Percentiles rank a stretch among this genome's conserved stretches.
Conservation (phyloP, 2,888 invertebrate genomes). For the Sturmia bella region DNA sequence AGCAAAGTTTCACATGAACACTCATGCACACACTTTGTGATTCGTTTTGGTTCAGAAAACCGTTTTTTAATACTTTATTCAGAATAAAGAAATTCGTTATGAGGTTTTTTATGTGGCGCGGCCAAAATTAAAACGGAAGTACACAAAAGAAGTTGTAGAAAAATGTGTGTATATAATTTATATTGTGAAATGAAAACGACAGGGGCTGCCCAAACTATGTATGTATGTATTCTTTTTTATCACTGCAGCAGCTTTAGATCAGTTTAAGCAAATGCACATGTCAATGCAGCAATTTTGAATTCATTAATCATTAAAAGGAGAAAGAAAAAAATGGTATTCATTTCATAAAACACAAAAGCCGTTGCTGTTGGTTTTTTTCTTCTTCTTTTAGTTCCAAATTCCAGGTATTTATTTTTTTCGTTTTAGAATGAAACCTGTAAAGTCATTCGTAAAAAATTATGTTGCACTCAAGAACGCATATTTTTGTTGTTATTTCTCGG, state of each 20-base stretch:
- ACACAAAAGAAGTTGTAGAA: slow-evolving; percentile 25
- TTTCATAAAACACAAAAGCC: slow-evolving; percentile 5
- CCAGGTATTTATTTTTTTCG: slow-evolving; percentile 29
- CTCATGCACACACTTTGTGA: slow-evolving; percentile 52
- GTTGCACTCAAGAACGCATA: background rate
- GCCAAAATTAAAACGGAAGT: slow-evolving; percentile 25
- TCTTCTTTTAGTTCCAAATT: background rate
- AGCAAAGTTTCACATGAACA: slow-evolving; percentile 5
- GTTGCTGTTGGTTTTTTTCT: background rate
- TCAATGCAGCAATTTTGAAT: slow-evolving; percentile 53
- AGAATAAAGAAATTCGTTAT: slow-evolving; percentile 59
- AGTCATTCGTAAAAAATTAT: slow-evolving; percentile 56
- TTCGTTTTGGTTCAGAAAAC: slow-evolving; percentile 50
- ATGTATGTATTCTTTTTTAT: slow-evolving; percentile 2
- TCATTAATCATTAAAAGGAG: slow-evolving; percentile 62
- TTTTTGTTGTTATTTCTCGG: slow-evolving; percentile 78
- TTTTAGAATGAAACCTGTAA: slow-evolving; percentile 42
- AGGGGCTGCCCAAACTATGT: slow-evolving; percentile 21
- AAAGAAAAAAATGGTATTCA: slow-evolving; percentile 18
- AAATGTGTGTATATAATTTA: slow-evolving; percentile 29
- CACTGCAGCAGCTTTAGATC: slow-evolving; percentile 13
- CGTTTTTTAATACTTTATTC: slow-evolving; percentile 30
- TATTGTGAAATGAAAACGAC: slow-evolving; percentile 49
- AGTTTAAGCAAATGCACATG: slow-evolving; percentile 50
- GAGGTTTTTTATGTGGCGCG: slow-evolving; percentile 7